Percentiles rank a stretch among this genome's conserved stretches.
phyloP scores from a whole-genome alignment of 2,797 vertebrate species.

The Eidolon dupreanum region DNA sequence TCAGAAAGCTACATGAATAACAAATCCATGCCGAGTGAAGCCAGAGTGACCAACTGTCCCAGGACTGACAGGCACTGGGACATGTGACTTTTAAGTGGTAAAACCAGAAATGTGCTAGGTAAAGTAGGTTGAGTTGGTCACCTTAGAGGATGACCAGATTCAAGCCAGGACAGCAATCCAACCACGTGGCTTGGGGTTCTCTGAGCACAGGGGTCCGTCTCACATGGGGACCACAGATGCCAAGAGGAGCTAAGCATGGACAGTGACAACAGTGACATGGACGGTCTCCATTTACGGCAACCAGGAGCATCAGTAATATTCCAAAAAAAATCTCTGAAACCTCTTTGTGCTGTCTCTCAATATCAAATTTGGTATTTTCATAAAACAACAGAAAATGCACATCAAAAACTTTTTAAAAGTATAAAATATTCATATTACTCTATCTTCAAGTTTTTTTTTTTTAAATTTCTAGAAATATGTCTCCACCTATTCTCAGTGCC shows the following conservation, averaged over 20 bases:
- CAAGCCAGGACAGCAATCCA: no score
- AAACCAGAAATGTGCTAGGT: neutral
- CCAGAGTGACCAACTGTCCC: neutral
- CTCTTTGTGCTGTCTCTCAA: neutral
- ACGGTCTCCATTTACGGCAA: accelerated
- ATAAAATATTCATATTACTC: neutral
- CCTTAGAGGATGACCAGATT: neutral
- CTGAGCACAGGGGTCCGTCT: neutral
- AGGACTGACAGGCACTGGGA: neutral
- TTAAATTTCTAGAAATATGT: neutral
- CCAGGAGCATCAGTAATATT: accelerated
- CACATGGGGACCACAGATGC: neutral
- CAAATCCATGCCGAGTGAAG: neutral
- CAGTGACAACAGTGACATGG: accelerated
- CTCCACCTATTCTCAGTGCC: neutral
- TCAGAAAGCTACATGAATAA: neutral
- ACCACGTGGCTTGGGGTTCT: neutral
- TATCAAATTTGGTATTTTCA: neutral
- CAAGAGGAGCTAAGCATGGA: neutral
- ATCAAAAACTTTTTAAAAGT: neutral
- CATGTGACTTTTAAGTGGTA: neutral
- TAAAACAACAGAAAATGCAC: neutral
- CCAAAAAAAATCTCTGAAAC: neutral
- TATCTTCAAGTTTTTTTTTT: neutral
- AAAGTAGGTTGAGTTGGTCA: neutral